Evolutionary conservation across 2,797 vertebrate genomes (phyloP), one percentile per base, ranked within the genome.

Genomic region (Oreochromis mossambicus): DNA sequence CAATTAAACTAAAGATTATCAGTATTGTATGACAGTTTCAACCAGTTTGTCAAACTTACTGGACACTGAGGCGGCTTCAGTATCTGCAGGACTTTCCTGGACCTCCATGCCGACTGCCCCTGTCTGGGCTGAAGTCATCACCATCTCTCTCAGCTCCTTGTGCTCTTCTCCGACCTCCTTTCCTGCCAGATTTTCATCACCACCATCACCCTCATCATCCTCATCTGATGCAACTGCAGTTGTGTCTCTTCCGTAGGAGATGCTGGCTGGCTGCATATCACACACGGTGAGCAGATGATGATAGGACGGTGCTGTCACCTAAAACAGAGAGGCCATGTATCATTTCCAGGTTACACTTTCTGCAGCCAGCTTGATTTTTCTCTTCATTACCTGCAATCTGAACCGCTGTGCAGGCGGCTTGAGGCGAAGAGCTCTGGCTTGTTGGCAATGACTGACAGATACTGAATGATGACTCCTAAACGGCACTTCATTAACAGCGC

Each of bases 221-320:
- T 58, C 86, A 56, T 78, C 85, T 61, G 38, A 50, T 10, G 66
- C 19, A 50, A 79, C 61, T 5, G 50, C 61, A 24, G 70, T 19
- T 11, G 12, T 82, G 26, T 88, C 82, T 79, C 77, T 83, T 75
- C 58, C 81, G 46, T 24, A 80, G 4, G 73, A 80, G 15, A 87
- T 46, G 24, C n/a, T 43, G 41, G 78, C 84, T 13, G 90, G 79
- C 1, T 92, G 92, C 92, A 95, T 94, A 12, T 56, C 78, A 54
- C n/a, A 21, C 80, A 68, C 32, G 2, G 54, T 11, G 5, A 36
- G 21, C 26, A 73, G 63, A 75, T 17, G 43, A 11, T 81, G 6
- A 70, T 68, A 66, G 4, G 52, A 15, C 24, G 17, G 88, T 6
- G 55, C 14, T 66, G 13, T 12, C 34, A 46, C 26, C 91, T 93